Conservation (phyloP, 2,888 invertebrate species). For the Platerodrilus igneus region DNA sequence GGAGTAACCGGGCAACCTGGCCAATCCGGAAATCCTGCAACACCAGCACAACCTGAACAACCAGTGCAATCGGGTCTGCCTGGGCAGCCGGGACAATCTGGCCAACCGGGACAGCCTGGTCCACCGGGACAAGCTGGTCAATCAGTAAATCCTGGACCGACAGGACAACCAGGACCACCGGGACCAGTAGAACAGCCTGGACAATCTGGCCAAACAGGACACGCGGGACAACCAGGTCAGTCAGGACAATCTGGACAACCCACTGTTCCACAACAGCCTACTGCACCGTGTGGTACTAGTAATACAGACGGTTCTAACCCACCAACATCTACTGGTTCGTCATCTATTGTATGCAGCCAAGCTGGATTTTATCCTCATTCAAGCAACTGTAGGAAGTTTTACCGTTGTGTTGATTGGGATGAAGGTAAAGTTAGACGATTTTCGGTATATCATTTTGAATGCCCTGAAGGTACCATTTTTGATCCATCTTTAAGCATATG, state of each 20-base stretch:
- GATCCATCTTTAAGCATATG: constrained; percentile 63
- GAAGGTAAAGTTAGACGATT: constrained; percentile 22
- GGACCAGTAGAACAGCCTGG: too few relatives aligned
- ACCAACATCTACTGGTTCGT: too few relatives aligned
- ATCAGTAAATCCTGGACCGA: constrained; percentile 20
- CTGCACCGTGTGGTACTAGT: too few relatives aligned
- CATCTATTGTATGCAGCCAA: constrained; percentile 28
- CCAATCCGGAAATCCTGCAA: constrained; percentile 1
- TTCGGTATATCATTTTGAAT: constrained; percentile 45
- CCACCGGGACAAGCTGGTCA: constrained; percentile 21
- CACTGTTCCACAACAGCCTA: constrained; percentile 15
- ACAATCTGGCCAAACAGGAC: constrained; percentile 18
- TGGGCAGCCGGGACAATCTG: constrained; percentile 12
- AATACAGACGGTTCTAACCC: too few relatives aligned
- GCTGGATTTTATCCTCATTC: constrained; percentile 40
- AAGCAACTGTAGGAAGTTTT: constrained; percentile 40
- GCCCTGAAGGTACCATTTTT: constrained; percentile 67
- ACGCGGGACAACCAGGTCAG: constrained; percentile 17
- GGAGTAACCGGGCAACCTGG: constrained; percentile 28
- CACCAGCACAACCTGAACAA: constrained; percentile 16
- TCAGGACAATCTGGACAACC: constrained; percentile 19
- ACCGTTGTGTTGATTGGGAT: constrained; percentile 36
- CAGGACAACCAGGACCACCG: constrained; percentile 16
- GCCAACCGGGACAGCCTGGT: constrained; percentile 20
- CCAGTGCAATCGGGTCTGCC: constrained; percentile 12